Percentiles rank a stretch among this genome's conserved stretches.
Evolutionary conservation across 2,888 invertebrate species (phyloP).

Genomic region (Aleiodes alternator): DNA sequence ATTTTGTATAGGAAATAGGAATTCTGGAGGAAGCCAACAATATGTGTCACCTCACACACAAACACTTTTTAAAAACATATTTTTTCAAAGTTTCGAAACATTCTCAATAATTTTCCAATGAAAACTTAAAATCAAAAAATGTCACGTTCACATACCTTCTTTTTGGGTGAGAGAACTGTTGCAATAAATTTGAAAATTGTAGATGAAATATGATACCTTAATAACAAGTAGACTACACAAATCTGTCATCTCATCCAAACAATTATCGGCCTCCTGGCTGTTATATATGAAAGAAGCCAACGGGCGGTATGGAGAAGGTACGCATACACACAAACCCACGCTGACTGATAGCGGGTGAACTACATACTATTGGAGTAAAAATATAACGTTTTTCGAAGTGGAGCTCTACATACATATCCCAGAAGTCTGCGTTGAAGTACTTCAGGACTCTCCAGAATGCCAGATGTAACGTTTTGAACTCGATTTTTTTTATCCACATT

Average conservation of each 20-base stretch:
- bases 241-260: constrained; percentile 35
- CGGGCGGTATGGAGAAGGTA: background rate
- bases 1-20: no score
- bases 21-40: no score
- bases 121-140: background rate
- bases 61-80: no score
- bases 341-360: constrained; percentile 7
- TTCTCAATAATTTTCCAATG: background rate
- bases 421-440: constrained; percentile 19
- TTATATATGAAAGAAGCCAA: constrained; percentile 23
- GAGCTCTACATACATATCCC: constrained; percentile 24
- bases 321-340: constrained; percentile 9
- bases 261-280: constrained; percentile 7
- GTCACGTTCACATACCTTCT: no score
- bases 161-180: background rate
- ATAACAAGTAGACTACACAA: constrained; percentile 29
- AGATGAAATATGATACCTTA: constrained; percentile 28
- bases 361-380: constrained; percentile 29
- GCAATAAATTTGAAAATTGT: constrained; percentile 9
- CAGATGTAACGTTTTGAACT: constrained; percentile 50
- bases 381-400: constrained; percentile 34
- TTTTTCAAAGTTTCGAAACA: no score
- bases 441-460: constrained; percentile 41
- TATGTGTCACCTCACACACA: no score
- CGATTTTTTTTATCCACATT: constrained; percentile 38